Evolutionary conservation across 2,797 vertebrate genomes (phyloP), one percentile per base, ranked within the genome.

Genomic region (Rhinella marina): DNA sequence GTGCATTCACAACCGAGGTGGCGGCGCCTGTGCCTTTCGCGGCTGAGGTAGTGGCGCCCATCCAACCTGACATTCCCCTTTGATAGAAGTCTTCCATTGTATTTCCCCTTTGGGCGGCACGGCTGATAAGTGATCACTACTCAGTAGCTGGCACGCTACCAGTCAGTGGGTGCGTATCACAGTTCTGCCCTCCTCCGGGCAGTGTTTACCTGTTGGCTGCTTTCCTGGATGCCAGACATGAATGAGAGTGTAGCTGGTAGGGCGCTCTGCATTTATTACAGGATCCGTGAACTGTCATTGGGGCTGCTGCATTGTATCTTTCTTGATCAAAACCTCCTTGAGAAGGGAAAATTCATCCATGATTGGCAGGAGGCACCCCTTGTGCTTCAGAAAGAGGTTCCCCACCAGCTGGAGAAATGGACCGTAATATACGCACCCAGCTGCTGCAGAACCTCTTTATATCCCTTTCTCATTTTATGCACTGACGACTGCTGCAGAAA

Each of bases 141-240:
- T 68, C 17, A 27, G 4, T 68, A 32, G 68, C 9, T 16, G 32
- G 50, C 9, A 56, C 21, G 48, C 7, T 70, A 50, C 14, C n/a
- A 48, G 29, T 64, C 48, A 27, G 19, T 72, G 82, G 82, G 52
- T 23, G 52, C 57, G 14, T 70, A 54, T 52, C 48, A 3, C 64
- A 27, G 48, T 19, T 16, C 11, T 23, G 75, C 21, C 50, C 1
- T 57, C 14, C 13, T 3, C 2, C 1, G 3, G 27, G 11, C 17
- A 17, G 6, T 70, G 17, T 83, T 83, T 83, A 56, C 81, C 64
- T 41, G 27, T 54, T 83, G 82, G 82, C 66, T 13, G 25, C 1
- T 27, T 82, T 82, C 81, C 81, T 48, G 6, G 3, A 52, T 70
- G 32, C n/a, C 23, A 19, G 81, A 27, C 25, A 29, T 68, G 12